Evolutionary conservation across 2,797 vertebrate genomes (phyloP), one percentile per base, ranked within the genome.

Genomic region (Lates japonicus): DNA sequence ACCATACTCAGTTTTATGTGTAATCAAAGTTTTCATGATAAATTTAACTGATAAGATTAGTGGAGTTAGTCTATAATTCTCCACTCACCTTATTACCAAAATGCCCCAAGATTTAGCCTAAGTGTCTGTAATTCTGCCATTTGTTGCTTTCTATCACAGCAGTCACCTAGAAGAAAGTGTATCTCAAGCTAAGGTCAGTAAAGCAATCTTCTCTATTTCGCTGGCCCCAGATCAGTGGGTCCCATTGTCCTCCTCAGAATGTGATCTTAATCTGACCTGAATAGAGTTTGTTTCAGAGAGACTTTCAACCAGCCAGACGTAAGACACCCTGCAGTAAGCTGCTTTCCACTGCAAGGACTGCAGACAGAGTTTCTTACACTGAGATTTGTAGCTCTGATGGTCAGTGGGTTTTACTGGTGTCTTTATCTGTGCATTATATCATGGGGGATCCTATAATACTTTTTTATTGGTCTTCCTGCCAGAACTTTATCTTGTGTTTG

Each of bases 211-310:
- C 90, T 93, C 84, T 80, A 73, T 94, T 92, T 87, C 89, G 74
- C 88, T 83, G 80, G 82, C 80, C 86, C 64, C 67, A 91, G 87
- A 94, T 93, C 91, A 94, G 90, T 90, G 89, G n/a, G 84, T 74
- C 76, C 76, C 87, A 92, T 94, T 95, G 92, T 94, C 87, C 91
- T 80, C 69, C 17, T 79, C 89, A 90, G 92, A 93, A 94, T 92
- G 87, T 77, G 91, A 94, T 94, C 93, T 93, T 94, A 93, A 94
- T 93, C 93, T 94, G 84, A 75, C 81, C 86, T 93, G 92, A 95
- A 93, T 92, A 54, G 88, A 80, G 91, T 89, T 92, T 91, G 83
- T 95, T 93, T 91, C 83, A 85, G 64, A n/a, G 73, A 78, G 72
- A 89, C 92, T 93, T 94, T 93, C 84, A 91, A 80, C 65, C 83